These are phyloP conservation scores for Sclerurus mexicanus DNA, from an alignment of 2,113 vertebrate genomes.

Conservation along the genomic window DNA sequence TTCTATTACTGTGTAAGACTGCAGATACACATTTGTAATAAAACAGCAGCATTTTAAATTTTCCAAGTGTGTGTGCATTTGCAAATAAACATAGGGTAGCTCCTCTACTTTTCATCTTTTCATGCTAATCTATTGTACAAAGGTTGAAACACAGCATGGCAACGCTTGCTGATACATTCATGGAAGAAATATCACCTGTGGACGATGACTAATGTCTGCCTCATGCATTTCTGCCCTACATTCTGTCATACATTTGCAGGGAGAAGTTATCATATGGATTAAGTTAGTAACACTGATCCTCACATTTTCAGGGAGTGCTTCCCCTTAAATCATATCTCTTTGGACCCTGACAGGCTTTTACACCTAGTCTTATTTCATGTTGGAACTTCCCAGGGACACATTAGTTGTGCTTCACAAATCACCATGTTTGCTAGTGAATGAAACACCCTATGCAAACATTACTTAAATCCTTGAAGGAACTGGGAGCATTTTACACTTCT, in stretches of 20 bases:
- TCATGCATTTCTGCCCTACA: constrained; percentile 56
- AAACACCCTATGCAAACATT: constrained; percentile 73
- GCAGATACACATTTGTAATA: neutral
- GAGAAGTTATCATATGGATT: constrained; percentile 82
- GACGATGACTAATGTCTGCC: constrained; percentile 77
- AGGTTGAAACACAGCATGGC: constrained; percentile 67
- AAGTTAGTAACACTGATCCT: constrained; percentile 84
- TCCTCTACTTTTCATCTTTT: constrained; percentile 64
- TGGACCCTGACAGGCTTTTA: constrained; percentile 77
- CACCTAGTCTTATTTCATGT: constrained; percentile 82
- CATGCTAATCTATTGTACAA: constrained; percentile 72
- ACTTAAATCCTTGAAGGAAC: constrained; percentile 52
- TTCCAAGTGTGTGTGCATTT: neutral
- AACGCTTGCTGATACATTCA: constrained; percentile 69
- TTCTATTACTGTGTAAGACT: neutral
- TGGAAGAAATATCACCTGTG: constrained; percentile 75
- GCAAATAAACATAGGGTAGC: neutral
- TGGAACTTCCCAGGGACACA: constrained; percentile 76
- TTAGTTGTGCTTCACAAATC: constrained; percentile 89
- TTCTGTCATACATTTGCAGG: constrained; percentile 61
- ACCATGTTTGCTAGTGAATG: constrained; percentile 65
- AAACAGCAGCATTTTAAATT: neutral
- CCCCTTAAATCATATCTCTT: constrained; percentile 75
- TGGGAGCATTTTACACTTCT: constrained; percentile 61
- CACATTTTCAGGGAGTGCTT: constrained; percentile 68